Percentiles rank a stretch among this genome's conserved stretches.
Conservation (phyloP, 2,113 vertebrate genomes). For the Mustela nigripes region DNA sequence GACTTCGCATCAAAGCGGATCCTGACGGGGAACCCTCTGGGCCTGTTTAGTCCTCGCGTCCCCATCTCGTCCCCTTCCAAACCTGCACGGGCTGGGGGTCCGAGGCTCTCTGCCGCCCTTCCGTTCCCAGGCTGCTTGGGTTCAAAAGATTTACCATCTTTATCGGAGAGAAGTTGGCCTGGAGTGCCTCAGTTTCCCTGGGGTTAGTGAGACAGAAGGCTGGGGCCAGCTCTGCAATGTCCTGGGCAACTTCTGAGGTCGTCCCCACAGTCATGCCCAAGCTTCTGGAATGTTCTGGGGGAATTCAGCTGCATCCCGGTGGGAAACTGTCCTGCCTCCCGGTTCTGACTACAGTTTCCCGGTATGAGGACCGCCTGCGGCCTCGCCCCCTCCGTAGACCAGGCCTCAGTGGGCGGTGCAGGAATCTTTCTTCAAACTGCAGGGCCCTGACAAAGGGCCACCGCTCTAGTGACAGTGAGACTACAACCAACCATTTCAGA, state of each 20-base stretch:
- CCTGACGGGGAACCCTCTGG: slow-evolving; percentile 49
- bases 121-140: background rate
- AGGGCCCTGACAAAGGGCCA: background rate
- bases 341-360: rapidly evolving
- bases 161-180: background rate
- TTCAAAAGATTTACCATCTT: background rate
- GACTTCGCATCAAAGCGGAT: slow-evolving; percentile 66
- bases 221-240: background rate
- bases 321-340: background rate
- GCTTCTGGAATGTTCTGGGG: background rate
- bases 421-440: background rate
- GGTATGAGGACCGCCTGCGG: rapidly evolving
- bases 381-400: rapidly evolving
- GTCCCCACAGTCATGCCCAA: background rate
- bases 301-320: background rate
- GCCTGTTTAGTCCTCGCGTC: background rate
- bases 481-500: background rate
- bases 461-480: background rate
- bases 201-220: background rate
- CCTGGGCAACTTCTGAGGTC: background rate
- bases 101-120: background rate
- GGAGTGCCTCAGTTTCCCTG: background rate
- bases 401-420: background rate
- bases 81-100: background rate
- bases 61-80: background rate